Base-by-base conservation (phyloP, 2,888 invertebrate species). In the Galerucella nymphaeae region DNA sequence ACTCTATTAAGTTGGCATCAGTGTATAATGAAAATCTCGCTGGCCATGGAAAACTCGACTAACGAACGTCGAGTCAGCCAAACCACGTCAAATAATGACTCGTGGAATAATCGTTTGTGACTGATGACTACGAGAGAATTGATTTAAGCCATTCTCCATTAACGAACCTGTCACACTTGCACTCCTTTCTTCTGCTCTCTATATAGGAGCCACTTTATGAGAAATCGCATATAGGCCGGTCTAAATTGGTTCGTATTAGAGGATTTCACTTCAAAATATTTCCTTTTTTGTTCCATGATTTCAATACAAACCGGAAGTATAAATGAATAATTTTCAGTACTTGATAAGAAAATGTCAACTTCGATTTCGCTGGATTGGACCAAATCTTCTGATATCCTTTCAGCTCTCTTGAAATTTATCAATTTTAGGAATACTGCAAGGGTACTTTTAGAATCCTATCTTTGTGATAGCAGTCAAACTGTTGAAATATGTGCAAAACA, bases 61-160 rank as follows among this genome's bases (percentile, higher is more conserved):
- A 83, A 83, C 83, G 83, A 84, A 82, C 80, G 83, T 83, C 84
- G 84, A 84, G 78, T 84, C 83, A 83, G 83, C 78, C 74, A 76
- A 76, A 73, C 78, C 78, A 76, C 80, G 79, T 78, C 81, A 78
- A 66, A 73, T 74, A 81, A 82, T 81, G 80, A 81, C 80, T 80
- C 80, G 78, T 75, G 78, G 81, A 83, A 85, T 85, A 84, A 84
- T 85, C 83, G 82, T 83, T 80, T 79, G 82, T 82, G 83, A 82
- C 82, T 82, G 82, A 82, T 82, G 82, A 82, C 83, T 82, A 79
- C 77, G 77, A 81, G 77, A 78, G 82, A 84, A 84, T 84, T 83
- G 84, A 83, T 84, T 82, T 80, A 78, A 82, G 82, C 82, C 80
- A 82, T 80, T 82, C 77, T 81, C 79, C 81, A 82, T 83, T 83